phyloP scores from a whole-genome alignment of 2,113 vertebrate species.

The Oplegnathus fasciatus region DNA sequence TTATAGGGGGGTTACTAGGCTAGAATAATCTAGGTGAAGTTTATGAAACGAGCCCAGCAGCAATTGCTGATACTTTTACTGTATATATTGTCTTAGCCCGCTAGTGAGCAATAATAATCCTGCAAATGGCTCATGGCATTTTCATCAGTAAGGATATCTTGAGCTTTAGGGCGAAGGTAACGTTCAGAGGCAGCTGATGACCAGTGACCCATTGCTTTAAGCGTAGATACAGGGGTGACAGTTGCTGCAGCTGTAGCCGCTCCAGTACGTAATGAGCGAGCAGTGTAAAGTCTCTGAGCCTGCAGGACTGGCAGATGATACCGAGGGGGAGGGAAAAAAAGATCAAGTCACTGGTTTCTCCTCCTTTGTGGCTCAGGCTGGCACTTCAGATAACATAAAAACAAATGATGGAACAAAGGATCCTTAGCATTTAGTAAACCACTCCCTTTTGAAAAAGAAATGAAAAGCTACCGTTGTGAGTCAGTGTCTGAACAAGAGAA shows the following conservation, averaged over 20 bases:
- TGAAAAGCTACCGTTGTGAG: not conserved
- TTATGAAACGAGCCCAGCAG: not conserved
- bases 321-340: conserved; percentile 1
- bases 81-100: not conserved
- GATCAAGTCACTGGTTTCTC: conserved; percentile 2
- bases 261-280: conserved; percentile 32
- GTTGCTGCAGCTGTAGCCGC: conserved; percentile 17
- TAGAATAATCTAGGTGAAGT: conserved; percentile 7
- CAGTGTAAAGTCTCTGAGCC: conserved; percentile 10
- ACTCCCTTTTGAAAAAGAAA: not conserved
- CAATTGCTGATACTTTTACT: not conserved
- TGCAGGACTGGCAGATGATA: conserved; percentile 33
- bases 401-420: not conserved
- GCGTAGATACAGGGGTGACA: conserved; percentile 9
- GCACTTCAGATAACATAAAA: not conserved
- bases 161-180: conserved; percentile 17
- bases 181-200: conserved; percentile 32
- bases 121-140: conserved; percentile 21
- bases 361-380: not conserved
- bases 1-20: not conserved
- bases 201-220: conserved; percentile 35
- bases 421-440: not conserved
- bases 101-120: conserved; percentile 7
- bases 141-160: conserved; percentile 13
- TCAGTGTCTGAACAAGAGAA: not conserved